Evolutionary conservation across 1,140 invertebrate genomes (phyloP).

Genomic region (Conus betulinus): DNA sequence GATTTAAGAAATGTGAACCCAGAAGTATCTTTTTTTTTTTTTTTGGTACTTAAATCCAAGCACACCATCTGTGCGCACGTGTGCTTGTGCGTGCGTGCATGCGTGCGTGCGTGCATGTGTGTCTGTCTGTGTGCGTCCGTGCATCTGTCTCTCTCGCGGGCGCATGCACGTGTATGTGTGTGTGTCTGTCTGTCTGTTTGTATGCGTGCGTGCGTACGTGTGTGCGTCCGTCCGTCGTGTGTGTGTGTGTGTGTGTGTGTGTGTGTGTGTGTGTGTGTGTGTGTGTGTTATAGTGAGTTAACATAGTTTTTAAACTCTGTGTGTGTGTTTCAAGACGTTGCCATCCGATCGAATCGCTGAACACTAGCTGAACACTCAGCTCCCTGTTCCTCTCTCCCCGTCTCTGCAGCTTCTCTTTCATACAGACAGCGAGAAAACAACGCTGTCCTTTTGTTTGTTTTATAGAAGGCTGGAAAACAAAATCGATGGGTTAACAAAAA

Average conservation of each 20-base stretch:
- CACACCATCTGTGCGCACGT: no score
- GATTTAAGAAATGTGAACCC: no score
- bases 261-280: background rate
- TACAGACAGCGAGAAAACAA: no score
- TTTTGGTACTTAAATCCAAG: no score
- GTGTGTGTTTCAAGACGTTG: background rate
- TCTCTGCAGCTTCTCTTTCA: background rate
- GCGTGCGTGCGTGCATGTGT: background rate
- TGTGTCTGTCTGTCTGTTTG: background rate
- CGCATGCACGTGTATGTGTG: background rate
- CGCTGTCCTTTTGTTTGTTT: no score
- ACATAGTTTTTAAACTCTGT: background rate
- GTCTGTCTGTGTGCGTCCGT: background rate
- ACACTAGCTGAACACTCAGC: background rate
- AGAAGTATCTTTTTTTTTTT: no score
- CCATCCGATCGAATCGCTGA: background rate
- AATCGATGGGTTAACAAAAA: no score
- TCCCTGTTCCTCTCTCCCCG: background rate
- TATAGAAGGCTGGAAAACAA: no score
- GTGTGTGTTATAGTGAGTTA: background rate
- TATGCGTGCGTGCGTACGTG: background rate
- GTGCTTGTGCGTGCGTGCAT: no score
- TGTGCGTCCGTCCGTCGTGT: background rate
- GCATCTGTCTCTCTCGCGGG: background rate
- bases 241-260: background rate